phyloP scores from a whole-genome alignment of 2,888 invertebrate genomes.

The Odontothrips loti region DNA sequence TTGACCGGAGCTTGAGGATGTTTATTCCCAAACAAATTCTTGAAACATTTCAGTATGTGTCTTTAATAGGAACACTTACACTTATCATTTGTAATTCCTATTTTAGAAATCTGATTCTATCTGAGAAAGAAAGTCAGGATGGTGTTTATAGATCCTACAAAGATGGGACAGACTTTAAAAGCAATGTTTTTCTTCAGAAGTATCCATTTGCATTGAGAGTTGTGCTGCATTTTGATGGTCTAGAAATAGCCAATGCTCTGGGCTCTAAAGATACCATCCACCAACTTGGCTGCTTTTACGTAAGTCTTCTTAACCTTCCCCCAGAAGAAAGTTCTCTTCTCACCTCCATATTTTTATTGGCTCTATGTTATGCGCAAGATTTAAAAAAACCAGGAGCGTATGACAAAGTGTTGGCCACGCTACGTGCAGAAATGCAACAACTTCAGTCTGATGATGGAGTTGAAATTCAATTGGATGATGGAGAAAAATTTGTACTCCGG shows the following conservation, averaged over 20 bases:
- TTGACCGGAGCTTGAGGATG: neutral
- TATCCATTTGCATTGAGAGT: neutral
- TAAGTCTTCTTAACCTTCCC: too few species aligned
- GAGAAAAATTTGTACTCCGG: too few species aligned
- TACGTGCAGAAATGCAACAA: too few species aligned
- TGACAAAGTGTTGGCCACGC: too few species aligned
- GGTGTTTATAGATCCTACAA: neutral
- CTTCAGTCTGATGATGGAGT: too few species aligned
- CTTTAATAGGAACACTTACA: neutral
- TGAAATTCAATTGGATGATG: too few species aligned
- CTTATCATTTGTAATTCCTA: neutral
- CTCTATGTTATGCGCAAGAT: too few species aligned
- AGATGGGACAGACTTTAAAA: neutral
- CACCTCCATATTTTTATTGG: too few species aligned
- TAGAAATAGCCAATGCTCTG: conserved; percentile 37
- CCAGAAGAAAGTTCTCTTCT: too few species aligned
- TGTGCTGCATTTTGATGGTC: conserved; percentile 37
- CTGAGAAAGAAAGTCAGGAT: neutral
- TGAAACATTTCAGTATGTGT: neutral
- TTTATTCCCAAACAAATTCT: neutral
- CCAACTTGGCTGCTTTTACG: conserved; percentile 29
- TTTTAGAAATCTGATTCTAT: neutral
- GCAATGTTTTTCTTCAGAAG: neutral
- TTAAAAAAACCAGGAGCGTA: too few species aligned
- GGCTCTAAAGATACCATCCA: conserved; percentile 31